Base-by-base conservation (phyloP, 2,797 vertebrate genomes). In the Craterocephalus amniculus region DNA sequence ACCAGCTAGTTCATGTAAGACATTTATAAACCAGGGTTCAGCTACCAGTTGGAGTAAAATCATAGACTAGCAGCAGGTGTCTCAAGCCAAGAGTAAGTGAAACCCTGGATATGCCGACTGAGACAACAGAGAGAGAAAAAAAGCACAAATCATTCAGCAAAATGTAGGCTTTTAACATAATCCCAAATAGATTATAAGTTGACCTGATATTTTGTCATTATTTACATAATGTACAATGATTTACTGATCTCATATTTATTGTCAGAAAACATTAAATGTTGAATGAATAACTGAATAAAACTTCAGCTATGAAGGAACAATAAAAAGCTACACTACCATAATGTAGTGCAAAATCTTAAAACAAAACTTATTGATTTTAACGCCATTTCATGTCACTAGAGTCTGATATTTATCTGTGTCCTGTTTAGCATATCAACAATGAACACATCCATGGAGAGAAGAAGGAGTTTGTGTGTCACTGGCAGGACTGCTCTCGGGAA, bases 381-480 rank as follows among this genome's bases (percentile, higher is more conserved):
- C 9, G 7, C 2, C 24, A 13, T 12, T 51, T 6, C 14, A 29
- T 18, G 14, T 26, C 24, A 24, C 24, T 14, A 27, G 1, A 13
- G 0, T 67, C 11, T 49, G 3, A 4, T 74, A 12, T 61, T 13
- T 45, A 12, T 58, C 29, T 69, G 86, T 83, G 63, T 58, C 13
- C 58, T 54, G 72, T 72, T 20, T 86, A 99, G 98, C 98, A 99
- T 88, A 99, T 99, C 85, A 99, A 99, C 88, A 99, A 99, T 0
- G 98, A 99, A 78, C 98, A 99, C 80, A 99, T 99, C 91, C 98
- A 99, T 0, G 98, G 98, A 5, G 98, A 99, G 88, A 97, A 97
- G 94, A 99, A 99, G 91, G 97, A 99, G 91, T 99, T 99, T 31
- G 98, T 99, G 83, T 99, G 98, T 86, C 98, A 98, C 79, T 99